Evolutionary conservation across 2,797 vertebrate species (phyloP), one percentile per base, ranked within the genome.

Genomic region (Hybognathus amarus): DNA sequence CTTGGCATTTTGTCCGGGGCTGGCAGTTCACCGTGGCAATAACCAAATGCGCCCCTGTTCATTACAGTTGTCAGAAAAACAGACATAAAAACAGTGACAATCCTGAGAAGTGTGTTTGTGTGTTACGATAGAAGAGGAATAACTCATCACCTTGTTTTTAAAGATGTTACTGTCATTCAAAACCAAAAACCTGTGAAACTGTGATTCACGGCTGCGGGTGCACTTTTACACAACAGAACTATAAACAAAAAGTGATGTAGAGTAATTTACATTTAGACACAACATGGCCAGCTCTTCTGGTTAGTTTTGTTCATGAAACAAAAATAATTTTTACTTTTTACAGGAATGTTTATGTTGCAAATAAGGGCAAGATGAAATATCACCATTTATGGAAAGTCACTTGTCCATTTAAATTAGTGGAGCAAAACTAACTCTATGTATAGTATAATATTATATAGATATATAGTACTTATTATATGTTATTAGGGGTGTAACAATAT

Each of bases 121-220:
- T 38, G 61, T 59, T 15, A 69, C 18, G 18, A 66, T 42, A 61
- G 17, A 45, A 54, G 36, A 6, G 59, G 30, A 68, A 80, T 38
- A 54, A 40, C 33, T 40, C 3, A 8, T 36, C 36, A 54, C 52
- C 67, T 9, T 17, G 40, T 6, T 77, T 64, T 59, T 56, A 42
- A 70, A 70, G n/a, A 42, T 18, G 42, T 70, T 17, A 45, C 36
- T 70, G 52, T 18, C 38, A 42, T 42, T 80, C 67, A 80, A 59
- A 59, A 30, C n/a, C 66, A 70, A 69, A 50, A 68, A 56, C 47
- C 10, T 79, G 78, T 56, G 66, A 56, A 63, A 77, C 24, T 77
- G 38, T 77, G 59, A 45, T 47, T 63, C 76, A 64, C 59, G 24
- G 59, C 20, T 45, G 76, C 1, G 10, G n/a, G 73, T 38, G 6